phyloP scores from a whole-genome alignment of 2,113 vertebrate genomes.

The Lepisosteus osseus region DNA sequence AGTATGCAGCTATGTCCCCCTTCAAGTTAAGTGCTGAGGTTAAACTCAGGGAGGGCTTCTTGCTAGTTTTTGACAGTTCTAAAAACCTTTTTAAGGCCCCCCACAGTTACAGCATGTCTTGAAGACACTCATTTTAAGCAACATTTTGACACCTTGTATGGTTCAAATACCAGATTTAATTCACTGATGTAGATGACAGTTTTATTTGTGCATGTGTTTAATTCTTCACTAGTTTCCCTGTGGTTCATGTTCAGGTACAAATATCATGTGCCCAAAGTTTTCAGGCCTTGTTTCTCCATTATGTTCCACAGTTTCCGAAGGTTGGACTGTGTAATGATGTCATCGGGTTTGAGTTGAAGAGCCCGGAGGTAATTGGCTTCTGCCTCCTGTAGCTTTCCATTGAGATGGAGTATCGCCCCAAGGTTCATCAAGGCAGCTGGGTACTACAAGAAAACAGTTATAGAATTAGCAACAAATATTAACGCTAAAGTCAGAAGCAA shows the following conservation, averaged over 20 bases:
- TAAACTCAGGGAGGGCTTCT: constrained; percentile 3
- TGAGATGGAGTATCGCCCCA: constrained; percentile 97
- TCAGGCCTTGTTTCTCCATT: constrained; percentile 97
- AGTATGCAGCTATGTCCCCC: constrained; percentile 51
- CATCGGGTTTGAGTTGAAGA: constrained; percentile 91
- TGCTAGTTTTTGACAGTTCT: neutral
- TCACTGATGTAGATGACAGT: neutral
- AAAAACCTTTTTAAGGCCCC: neutral
- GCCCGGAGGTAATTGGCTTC: constrained; percentile 95
- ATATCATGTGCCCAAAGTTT: constrained; percentile 80
- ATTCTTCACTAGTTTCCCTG: neutral
- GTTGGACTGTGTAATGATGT: constrained; percentile 95
- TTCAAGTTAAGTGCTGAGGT: constrained; percentile 56
- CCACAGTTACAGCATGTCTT: neutral
- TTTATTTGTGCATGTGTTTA: neutral
- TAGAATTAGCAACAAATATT: neutral
- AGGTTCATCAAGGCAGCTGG: constrained; percentile 97
- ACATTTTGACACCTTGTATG: neutral
- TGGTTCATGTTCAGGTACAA: constrained; percentile 10
- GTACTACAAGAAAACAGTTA: constrained; percentile 68
- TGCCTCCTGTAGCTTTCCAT: constrained; percentile 87
- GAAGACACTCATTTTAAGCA: neutral
- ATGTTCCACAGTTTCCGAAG: constrained; percentile 98
- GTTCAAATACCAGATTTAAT: neutral
- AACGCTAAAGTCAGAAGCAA: neutral